phyloP scores from a whole-genome alignment of 2,888 invertebrate genomes.

The Dichetophora obliterata region DNA sequence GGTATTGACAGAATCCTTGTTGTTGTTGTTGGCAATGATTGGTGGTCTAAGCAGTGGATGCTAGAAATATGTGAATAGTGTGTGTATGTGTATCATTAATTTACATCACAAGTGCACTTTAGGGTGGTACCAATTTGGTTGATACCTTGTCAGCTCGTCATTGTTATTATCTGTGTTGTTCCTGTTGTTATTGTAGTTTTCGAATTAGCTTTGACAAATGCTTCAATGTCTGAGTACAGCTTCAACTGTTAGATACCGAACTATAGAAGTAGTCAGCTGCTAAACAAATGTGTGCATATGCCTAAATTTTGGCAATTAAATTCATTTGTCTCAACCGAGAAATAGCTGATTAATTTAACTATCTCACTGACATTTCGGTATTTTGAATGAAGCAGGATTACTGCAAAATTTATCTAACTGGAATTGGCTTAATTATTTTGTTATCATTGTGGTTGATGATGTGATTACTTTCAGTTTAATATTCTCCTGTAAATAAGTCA shows the following conservation, averaged over 20 bases:
- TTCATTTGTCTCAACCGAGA: not conserved
- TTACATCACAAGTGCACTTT: not conserved
- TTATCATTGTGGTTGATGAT: not conserved
- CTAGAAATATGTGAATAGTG: not conserved
- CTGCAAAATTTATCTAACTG: not conserved
- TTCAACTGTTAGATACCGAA: not conserved
- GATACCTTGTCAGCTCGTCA: conserved; percentile 18
- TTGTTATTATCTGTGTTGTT: conserved; percentile 1
- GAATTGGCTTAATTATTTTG: conserved; percentile 8
- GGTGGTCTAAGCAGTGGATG: not conserved
- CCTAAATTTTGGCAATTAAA: conserved; percentile 27
- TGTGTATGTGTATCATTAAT: not conserved
- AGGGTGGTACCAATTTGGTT: conserved; percentile 23
- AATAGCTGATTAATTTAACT: not conserved
- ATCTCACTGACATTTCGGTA: not conserved
- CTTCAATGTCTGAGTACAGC: not conserved
- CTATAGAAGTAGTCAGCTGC: not conserved
- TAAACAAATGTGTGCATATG: conserved; percentile 10
- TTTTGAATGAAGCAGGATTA: not conserved
- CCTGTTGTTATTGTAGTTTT: not conserved
- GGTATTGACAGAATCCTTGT: not conserved
- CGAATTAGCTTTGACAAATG: not conserved
- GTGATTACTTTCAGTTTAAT: not conserved
- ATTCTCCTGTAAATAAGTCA: too few species aligned
- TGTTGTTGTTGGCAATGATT: not conserved